phyloP scores from a whole-genome alignment of 2,113 vertebrate species.

The Paradoxurus hermaphroditus region DNA sequence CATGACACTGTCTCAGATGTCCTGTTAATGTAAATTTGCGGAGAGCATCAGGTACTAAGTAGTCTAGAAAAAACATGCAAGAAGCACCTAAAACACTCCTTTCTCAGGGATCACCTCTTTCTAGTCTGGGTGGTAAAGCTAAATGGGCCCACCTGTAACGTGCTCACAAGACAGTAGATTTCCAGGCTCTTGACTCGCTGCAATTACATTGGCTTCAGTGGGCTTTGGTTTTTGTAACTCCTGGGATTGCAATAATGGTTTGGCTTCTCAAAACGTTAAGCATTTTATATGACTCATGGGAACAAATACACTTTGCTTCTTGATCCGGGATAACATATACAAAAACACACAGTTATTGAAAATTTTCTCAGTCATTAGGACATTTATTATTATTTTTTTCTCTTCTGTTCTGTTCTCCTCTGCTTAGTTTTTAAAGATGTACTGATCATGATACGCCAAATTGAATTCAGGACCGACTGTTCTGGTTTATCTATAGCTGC shows the following conservation, averaged over 20 bases:
- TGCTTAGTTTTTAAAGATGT: not conserved
- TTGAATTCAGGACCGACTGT: not conserved
- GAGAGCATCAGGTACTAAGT: not conserved
- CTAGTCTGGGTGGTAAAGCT: not conserved
- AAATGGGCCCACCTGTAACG: not conserved
- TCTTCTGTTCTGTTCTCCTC: not conserved
- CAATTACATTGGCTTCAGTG: not conserved
- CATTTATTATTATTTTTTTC: not conserved
- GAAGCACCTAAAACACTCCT: not conserved
- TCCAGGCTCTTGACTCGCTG: not conserved
- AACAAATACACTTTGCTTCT: slow-evolving; percentile 17
- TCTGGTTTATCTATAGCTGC: not conserved
- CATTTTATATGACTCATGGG: not conserved
- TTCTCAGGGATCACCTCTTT: not conserved
- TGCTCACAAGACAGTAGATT: not conserved
- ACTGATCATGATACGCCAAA: not conserved
- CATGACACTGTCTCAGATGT: not conserved
- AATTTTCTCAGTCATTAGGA: not conserved
- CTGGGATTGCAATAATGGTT: not conserved
- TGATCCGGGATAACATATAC: not conserved
- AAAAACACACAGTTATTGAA: not conserved
- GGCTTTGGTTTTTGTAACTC: not conserved
- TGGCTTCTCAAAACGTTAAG: not conserved
- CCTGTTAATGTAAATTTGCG: not conserved
- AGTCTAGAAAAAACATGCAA: not conserved